Conservation (phyloP, 2,797 vertebrate species). For the Sarcoramphus papa region DNA sequence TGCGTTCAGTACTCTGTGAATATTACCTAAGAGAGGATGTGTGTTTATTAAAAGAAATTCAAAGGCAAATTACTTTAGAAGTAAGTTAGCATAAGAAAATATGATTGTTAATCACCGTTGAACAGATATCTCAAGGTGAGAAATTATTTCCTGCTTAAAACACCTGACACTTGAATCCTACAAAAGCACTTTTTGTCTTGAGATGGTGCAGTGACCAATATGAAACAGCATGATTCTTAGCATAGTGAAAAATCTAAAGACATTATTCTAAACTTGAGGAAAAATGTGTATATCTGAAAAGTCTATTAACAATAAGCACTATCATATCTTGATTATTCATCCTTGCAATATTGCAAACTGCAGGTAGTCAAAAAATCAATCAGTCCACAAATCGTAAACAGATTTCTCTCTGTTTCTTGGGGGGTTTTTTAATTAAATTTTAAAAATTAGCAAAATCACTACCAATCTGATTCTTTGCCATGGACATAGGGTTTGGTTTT, state of each 20-base stretch:
- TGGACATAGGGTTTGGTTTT: not conserved
- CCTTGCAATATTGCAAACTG: not conserved
- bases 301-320: not conserved
- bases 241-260: not conserved
- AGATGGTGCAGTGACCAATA: not conserved
- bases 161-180: not conserved
- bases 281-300: not conserved
- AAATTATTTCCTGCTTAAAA: not conserved
- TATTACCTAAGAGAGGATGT: not conserved
- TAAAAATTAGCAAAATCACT: not conserved
- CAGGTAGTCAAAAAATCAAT: not conserved
- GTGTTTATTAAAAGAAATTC: not conserved
- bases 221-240: accelerated
- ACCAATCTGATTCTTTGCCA: not conserved
- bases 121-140: not conserved
- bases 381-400: not conserved
- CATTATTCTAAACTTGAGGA: not conserved
- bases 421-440: not conserved
- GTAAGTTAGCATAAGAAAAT: not conserved
- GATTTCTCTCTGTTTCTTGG: not conserved
- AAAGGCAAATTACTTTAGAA: not conserved
- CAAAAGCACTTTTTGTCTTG: not conserved
- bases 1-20: not conserved
- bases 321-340: not conserved
- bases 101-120: not conserved